Base-by-base conservation (phyloP, 2,113 vertebrate species). In the Pluvianellus socialis region DNA sequence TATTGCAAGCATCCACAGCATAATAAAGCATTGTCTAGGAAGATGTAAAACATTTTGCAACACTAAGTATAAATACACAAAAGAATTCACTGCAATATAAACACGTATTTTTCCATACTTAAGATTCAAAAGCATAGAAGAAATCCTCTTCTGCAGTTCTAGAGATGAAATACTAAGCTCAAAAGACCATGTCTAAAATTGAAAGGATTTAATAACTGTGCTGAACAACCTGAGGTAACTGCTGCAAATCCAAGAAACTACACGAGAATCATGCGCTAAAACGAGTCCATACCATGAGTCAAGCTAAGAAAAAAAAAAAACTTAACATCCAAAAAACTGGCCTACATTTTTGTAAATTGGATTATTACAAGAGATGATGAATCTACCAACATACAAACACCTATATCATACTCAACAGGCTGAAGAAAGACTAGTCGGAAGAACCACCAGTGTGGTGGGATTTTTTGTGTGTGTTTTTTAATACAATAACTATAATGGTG, bases 401-500 rank as follows among this genome's bases (percentile, higher is more conserved):
- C 26, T 75, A 9, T 2, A 4, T 45, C 42, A 70, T 17, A 90
- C 27, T 30, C 8, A 74, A 50, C 4, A 79, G 9, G 67, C 52
- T 62, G 28, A 79, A 38, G 12, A 62, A 63, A 92, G 28, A 65
- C 28, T 13, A 86, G 23, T 42, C 26, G 68, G 33, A 82, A 66
- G n/a, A 83, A 83, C 18, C 17, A 27, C 0, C 0, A 4, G 14
- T 52, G 4, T 42, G 14, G 2, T 26, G 6, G 8, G 19, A 12
- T 27, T 10, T 18, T 26, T 38, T 38, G 38, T 38, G 38, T 38
- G 38, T 38, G 38, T 38, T 38, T 38, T 35, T 65, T 10, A 81
- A 68, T 33, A 65, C 18, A 84, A 33, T 67, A 80, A 53, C 6
- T 44, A 12, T 22, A 84, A 23, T 2, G 9, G 14, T 28, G 70